These are phyloP conservation scores for Pyrocephalus nanus DNA, from an alignment of 2,797 vertebrate genomes.

Conservation along the genomic window DNA sequence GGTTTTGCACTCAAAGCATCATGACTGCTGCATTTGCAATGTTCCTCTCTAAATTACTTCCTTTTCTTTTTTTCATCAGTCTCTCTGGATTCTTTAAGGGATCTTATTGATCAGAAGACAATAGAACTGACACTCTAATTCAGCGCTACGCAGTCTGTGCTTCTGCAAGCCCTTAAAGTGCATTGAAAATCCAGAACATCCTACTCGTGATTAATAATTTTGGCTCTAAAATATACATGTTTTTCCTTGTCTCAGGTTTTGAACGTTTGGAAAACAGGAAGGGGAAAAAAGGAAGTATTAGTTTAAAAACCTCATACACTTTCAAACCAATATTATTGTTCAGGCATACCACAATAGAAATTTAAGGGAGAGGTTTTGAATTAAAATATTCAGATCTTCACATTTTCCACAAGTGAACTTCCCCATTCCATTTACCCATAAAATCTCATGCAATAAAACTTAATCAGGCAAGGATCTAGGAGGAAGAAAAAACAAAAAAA, in stretches of 20 bases:
- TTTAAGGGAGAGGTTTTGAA: background rate
- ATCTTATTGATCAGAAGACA: conserved; percentile 12
- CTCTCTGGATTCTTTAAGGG: background rate
- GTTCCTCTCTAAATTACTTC: background rate
- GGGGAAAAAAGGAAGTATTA: background rate
- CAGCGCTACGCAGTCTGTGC: background rate
- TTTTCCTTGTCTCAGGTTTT: background rate
- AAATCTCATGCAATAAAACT: background rate
- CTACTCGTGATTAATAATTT: background rate
- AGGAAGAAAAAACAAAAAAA: background rate
- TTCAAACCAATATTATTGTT: background rate
- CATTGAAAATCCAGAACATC: background rate
- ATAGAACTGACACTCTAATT: background rate
- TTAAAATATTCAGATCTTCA: background rate
- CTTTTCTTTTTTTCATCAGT: background rate
- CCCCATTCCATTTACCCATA: background rate
- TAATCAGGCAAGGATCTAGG: background rate
- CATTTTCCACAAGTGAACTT: background rate
- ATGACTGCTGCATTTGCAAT: background rate
- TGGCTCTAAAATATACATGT: background rate
- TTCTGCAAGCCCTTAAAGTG: background rate
- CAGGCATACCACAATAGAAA: background rate
- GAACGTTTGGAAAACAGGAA: background rate
- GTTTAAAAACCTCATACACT: background rate
- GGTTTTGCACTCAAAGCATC: background rate